Percentiles rank a stretch among this genome's conserved stretches.
phyloP scores from a whole-genome alignment of 2,797 vertebrate species.

The Pampus argenteus region DNA sequence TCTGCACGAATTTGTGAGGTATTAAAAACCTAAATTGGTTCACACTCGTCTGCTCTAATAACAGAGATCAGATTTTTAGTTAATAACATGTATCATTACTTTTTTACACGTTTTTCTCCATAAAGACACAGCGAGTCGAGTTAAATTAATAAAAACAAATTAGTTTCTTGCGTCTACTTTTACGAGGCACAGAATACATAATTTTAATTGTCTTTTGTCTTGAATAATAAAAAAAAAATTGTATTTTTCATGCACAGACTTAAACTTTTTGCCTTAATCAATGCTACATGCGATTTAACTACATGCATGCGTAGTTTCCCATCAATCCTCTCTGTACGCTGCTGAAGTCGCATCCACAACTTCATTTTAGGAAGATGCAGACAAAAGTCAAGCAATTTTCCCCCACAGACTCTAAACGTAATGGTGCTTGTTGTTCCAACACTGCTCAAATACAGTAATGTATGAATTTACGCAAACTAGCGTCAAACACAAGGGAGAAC shows the following conservation, averaged over 20 bases:
- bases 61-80: conserved; percentile 39
- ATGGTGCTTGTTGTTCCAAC: not conserved
- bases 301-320: conserved; percentile 51
- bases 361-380: conserved; percentile 25
- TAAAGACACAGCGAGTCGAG: conserved; percentile 20
- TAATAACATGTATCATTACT: conserved; percentile 1
- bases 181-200: conserved; percentile 12
- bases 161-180: conserved; percentile 26
- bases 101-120: conserved; percentile 13
- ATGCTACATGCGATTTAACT: conserved; percentile 43
- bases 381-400: conserved; percentile 9
- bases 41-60: not conserved
- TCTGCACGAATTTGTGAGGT: not conserved
- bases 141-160: conserved; percentile 38
- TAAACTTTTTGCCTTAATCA: conserved; percentile 44
- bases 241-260: conserved; percentile 22
- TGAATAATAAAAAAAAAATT: conserved; percentile 38
- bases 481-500: conserved; percentile 37
- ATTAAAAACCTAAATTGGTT: conserved; percentile 10
- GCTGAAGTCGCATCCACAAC: conserved; percentile 9
- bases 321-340: conserved; percentile 37
- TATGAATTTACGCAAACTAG: conserved; percentile 7
- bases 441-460: not conserved
- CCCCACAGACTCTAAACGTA: conserved; percentile 3
- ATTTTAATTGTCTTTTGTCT: conserved; percentile 31